A percentile compares a stretch with the other conserved stretches of the same genome.
These are phyloP conservation scores for Forpus xanthops DNA, from an alignment of 2,797 vertebrate genomes.

Conservation along the genomic window DNA sequence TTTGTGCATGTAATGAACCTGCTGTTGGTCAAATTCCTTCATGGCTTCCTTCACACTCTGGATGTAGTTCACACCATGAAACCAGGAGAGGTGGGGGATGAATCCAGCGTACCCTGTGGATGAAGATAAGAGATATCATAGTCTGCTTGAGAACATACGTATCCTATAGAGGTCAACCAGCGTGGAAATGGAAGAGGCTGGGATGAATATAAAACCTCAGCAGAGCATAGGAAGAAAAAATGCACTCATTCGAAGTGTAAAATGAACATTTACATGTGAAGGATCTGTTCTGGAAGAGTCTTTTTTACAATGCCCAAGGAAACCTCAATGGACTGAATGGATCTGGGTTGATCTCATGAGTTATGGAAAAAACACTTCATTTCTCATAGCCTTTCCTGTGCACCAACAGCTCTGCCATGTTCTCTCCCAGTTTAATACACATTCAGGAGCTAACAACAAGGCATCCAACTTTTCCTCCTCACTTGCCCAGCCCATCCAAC, in stretches of 20 bases:
- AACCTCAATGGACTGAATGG: not conserved
- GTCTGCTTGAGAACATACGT: not conserved
- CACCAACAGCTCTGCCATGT: not conserved
- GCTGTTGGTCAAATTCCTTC: slow-evolving; percentile 61
- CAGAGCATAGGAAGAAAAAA: not conserved
- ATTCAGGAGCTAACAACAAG: fast-evolving
- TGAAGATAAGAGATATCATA: not conserved
- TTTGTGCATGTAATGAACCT: slow-evolving; percentile 37
- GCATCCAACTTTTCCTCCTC: not conserved
- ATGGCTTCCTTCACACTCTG: slow-evolving; percentile 61
- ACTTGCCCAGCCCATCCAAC: not conserved
- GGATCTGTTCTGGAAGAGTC: not conserved
- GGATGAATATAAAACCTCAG: not conserved
- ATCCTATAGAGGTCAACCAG: not conserved
- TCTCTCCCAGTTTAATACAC: not conserved
- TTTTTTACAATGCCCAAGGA: not conserved
- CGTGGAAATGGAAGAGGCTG: not conserved
- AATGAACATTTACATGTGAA: not conserved
- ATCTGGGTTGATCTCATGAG: not conserved
- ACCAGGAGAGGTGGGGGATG: slow-evolving; percentile 56
- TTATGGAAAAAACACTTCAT: not conserved
- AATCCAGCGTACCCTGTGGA: slow-evolving; percentile 71
- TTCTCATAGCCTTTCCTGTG: not conserved
- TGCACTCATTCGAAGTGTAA: not conserved
- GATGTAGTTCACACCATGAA: slow-evolving; percentile 42